Evolutionary conservation across 2,113 vertebrate species (phyloP), one percentile per base, ranked within the genome.

Genomic region (Syngnathus scovelli): DNA sequence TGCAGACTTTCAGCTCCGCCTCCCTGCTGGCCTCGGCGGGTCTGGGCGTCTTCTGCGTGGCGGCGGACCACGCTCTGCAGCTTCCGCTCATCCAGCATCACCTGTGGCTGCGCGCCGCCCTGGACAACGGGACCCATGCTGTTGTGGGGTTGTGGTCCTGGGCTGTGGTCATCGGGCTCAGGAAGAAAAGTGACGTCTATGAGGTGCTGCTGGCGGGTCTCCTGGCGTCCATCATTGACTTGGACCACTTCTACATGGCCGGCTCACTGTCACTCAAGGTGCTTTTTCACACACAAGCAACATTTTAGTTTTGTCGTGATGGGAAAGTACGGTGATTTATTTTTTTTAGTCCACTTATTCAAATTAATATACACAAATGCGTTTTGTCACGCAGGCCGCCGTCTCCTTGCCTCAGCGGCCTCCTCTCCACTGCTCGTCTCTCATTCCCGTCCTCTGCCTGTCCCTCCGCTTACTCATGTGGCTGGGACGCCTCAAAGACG

Each of bases 111-210:
- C 91, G 94, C 5, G 95, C 94, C 0, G 70, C 91, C 11, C 87
- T 93, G 52, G 97, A 99, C 87, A 99, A 94, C 19, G 89, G 90
- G 1, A 91, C 93, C 1, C 97, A 99, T 0, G 92, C 92, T 0
- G 36, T 93, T 37, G 90, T 99, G 7, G 95, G 95, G 43, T 90
- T 98, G 86, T 99, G 96, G 95, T 96, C 96, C 1, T 99, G 97
- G 97, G 95, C 96, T 0, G 89, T 96, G 27, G 94, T 98, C 55
- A 91, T 92, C 54, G 95, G 97, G 70, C 84, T 96, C 58, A 90
- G 92, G 87, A 98, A 96, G 86, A 97, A 88, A 87, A 95, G 93
- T 23, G 94, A 98, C 72, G 79, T 95, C 67, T 93, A 92, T 76
- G 96, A 99, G 84, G 90, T 95, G 16, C 75, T 93, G 18, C 87